Evolutionary conservation across 2,113 vertebrate species (phyloP), one percentile per base, ranked within the genome.

Genomic region (Gnathonemus longibarbis): DNA sequence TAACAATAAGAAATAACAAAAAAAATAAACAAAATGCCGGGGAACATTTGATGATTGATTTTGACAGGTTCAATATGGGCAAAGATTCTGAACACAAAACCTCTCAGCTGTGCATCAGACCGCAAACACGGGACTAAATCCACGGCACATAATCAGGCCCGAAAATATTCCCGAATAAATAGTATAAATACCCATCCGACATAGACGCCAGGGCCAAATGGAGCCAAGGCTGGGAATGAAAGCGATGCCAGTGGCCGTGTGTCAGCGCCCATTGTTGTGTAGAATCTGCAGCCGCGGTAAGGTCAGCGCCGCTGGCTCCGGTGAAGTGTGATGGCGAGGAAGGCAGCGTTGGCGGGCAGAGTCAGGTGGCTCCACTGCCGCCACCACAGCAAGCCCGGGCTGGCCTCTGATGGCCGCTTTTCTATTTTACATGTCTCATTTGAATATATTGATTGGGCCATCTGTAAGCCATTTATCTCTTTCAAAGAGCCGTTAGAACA

Each of bases 381-480:
- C 89, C 50, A 5, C 74, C 62, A 46, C 42, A 5, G 48, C 13
- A 35, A 58, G 24, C 66, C 49, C 5, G 27, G 85, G 35, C 85
- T 66, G 89, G 85, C 86, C 90, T 50, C 84, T 42, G 48, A 39
- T 58, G 80, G 80, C 80, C 24, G 31, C 70, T 88, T 92, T 92
- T 92, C 94, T 93, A 92, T 90, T 94, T 93, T 94, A 92, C 45
- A 91, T 94, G 94, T 93, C 94, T 96, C 92, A 96, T 96, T 96
- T 96, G 94, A 96, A 96, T 96, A 95, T 96, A 96, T 96, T 96
- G 96, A 96, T 95, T 95, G 94, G 93, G 94, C 95, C 95, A 96
- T 96, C 95, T 96, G 95, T 95, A 96, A 95, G 94, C 95, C 95
- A 96, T 96, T 96, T 95, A 95, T 96, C 95, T 96, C 94, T 93